Percentiles rank a stretch among this genome's conserved stretches.
These are phyloP conservation scores for Dryoscopus gambensis DNA, from an alignment of 2,113 vertebrate species.

Conservation along the genomic window DNA sequence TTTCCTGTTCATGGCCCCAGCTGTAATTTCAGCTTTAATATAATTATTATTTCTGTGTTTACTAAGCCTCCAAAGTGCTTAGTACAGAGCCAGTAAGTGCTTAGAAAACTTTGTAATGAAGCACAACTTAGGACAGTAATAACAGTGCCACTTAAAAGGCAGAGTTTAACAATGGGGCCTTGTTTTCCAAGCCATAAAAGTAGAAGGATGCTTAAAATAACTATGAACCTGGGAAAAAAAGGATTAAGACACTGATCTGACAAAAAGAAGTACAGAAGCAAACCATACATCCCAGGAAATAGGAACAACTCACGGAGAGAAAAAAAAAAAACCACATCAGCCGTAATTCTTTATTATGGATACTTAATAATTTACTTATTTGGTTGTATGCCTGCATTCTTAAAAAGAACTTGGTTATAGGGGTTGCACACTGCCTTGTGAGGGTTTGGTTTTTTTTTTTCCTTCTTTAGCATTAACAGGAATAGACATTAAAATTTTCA, in stretches of 20 bases:
- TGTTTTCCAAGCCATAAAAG: neutral
- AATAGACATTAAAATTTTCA: neutral
- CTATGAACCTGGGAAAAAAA: neutral
- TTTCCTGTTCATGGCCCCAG: neutral
- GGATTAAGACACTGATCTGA: neutral
- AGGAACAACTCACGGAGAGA: neutral
- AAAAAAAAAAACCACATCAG: neutral
- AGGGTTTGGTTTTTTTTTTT: neutral
- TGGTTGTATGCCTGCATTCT: neutral
- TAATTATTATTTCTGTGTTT: neutral
- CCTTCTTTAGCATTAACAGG: neutral
- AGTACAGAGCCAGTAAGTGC: neutral
- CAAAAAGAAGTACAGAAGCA: neutral
- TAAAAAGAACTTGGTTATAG: neutral
- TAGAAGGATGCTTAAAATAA: neutral
- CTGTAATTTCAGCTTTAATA: neutral
- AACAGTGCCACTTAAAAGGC: neutral
- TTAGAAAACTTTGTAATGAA: neutral
- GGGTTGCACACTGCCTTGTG: fast-evolving
- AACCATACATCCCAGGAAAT: neutral
- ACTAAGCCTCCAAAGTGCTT: neutral
- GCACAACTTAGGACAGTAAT: neutral
- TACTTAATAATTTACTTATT: neutral
- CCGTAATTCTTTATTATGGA: neutral
- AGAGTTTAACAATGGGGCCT: neutral